phyloP scores from a whole-genome alignment of 2,888 invertebrate species.

The Lampropteryx suffumata region DNA sequence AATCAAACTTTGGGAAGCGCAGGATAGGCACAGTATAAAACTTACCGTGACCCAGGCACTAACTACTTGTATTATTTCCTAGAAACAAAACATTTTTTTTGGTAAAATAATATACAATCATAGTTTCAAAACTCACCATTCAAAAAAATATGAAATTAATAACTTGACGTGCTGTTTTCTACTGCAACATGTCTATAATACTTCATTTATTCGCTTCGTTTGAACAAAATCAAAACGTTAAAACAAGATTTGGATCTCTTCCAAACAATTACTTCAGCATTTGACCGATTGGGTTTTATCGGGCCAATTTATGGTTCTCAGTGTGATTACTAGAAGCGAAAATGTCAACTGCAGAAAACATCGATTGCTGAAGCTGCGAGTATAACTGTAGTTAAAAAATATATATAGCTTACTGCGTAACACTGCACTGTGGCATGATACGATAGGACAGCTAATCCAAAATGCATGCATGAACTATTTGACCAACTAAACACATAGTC shows the following conservation, averaged over 20 bases:
- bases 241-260: neutral
- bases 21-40: slow-evolving; percentile 11
- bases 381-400: neutral
- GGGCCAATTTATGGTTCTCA: slow-evolving; percentile 1
- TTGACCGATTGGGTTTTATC: slow-evolving; percentile 8
- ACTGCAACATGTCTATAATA: too few species aligned
- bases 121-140: too few species aligned
- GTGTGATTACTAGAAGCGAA: neutral
- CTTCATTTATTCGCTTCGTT: too few species aligned
- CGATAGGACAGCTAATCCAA: slow-evolving; percentile 47
- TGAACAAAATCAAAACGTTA: neutral
- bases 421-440: slow-evolving; percentile 29
- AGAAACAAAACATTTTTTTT: too few species aligned
- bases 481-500: slow-evolving; percentile 48
- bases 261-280: slow-evolving; percentile 6
- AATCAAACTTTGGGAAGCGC: slow-evolving; percentile 39
- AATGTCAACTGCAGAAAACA: neutral
- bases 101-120: too few species aligned
- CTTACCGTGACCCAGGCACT: neutral
- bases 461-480: slow-evolving; percentile 61
- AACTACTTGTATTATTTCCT: too few species aligned
- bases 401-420: slow-evolving; percentile 18
- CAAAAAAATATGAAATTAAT: too few species aligned
- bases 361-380: too few species aligned
- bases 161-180: too few species aligned